phyloP scores from a whole-genome alignment of 2,113 vertebrate genomes.

The Bagarius yarrelli region DNA sequence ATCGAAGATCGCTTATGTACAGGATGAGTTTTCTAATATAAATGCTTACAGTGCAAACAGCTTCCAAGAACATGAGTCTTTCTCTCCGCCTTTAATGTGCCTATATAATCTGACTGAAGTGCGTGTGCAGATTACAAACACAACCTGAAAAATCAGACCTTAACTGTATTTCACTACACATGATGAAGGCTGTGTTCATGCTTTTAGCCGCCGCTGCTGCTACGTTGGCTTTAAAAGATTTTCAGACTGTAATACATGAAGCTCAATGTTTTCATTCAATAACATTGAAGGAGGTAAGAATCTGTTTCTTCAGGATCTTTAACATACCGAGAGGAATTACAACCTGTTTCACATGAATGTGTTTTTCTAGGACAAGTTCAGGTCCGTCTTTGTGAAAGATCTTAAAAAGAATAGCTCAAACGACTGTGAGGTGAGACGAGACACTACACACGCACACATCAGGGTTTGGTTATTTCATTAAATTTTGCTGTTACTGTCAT shows the following conservation, averaged over 20 bases:
- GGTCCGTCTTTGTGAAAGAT: background rate
- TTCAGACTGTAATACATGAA: accelerated
- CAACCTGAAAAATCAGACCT: background rate
- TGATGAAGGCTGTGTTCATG: constrained; percentile 30
- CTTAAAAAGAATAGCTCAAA: background rate
- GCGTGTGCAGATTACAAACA: background rate
- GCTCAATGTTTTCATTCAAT: background rate
- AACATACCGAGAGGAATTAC: background rate
- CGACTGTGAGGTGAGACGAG: constrained; percentile 10
- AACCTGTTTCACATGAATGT: background rate
- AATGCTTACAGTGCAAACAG: constrained; percentile 30
- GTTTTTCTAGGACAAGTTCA: background rate
- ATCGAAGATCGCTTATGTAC: constrained; percentile 52
- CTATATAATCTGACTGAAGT: constrained; percentile 22
- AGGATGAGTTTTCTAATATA: background rate
- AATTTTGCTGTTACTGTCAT: background rate
- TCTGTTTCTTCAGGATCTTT: background rate
- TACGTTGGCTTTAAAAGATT: background rate
- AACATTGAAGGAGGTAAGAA: background rate
- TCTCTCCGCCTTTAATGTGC: background rate
- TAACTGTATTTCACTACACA: background rate
- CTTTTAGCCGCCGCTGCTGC: constrained; percentile 14
- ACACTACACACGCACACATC: background rate
- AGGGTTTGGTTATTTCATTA: background rate
- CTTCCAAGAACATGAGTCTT: background rate